Evolutionary conservation across 2,888 invertebrate species (phyloP), one percentile per base, ranked within the genome.

Genomic region (Cataglyphis cursor): DNA sequence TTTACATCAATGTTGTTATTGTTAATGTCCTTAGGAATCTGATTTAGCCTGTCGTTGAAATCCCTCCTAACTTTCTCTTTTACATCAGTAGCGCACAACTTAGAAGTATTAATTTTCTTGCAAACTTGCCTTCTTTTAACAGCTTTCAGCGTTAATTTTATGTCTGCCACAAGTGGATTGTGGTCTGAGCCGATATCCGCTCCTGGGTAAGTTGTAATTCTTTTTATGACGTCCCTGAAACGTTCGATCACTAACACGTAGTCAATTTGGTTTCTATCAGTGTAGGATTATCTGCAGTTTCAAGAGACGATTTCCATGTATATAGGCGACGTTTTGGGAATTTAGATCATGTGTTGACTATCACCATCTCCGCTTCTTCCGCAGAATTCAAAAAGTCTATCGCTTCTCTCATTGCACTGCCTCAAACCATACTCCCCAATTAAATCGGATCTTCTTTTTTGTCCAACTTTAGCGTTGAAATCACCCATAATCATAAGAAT

Each of bases 381-480:
- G 4, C 35, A 62, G 4, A 62, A 38, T 10, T 62, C 35, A 10
- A 62, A 35, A 2, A 62, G 62, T 18, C 62, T 31, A 38, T 62
- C 62, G 0, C 10, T 38, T 62, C 62, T 62, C 35, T 62, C 35
- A 9, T 38, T 62, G n/a, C 62, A n/a, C 2, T 62, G 3, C 0
- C 38, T 38, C 4, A 62, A 10, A 3, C 62, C 35, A 9, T 38
- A 4, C 6, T 62, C n/a, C 3, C 35, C 62, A 9, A 62, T n/a
- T 0, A 62, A 2, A 9, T 62, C 35, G 8, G n/a, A 1, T n/a
- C 35, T 62, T 62, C n/a, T 35, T 4, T 38, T n/a, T 2, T 62
- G 31, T 18, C 35, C 62, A 3, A 61, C 31, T 61, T 62, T 62
- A 62, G n/a, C n/a, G n/a, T n/a, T n/a, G n/a, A 62, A 62, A 18